Evolutionary conservation across 2,797 vertebrate genomes (phyloP), one percentile per base, ranked within the genome.

Genomic region (Trematomus bernacchii): DNA sequence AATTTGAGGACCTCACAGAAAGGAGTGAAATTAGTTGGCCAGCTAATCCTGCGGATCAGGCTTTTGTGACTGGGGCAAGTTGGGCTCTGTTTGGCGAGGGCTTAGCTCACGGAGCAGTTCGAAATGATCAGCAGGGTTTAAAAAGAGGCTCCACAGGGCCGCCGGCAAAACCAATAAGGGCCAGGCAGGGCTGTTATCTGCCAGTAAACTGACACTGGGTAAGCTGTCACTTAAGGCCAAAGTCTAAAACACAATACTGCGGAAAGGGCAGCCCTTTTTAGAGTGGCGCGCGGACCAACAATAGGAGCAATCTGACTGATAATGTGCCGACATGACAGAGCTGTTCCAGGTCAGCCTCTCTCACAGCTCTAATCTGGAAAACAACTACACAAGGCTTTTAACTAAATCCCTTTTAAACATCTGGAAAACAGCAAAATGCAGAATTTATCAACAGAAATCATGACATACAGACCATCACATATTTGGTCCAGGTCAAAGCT

Each of bases 1-100:
- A 94, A 91, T 92, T 86, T 92, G 93, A 94, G 88, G 95, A 95
- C 95, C 95, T 94, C 95, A 95, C 95, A 95, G 93, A 95, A 92
- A 93, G 94, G 66, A 91, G 93, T 89, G 90, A 95, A 95, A 95
- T 96, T 93, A 95, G 92, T 84, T 86, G 91, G 90, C 85, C 80
- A 83, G 84, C 90, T 95, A 96, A 96, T 96, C 95, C 95, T 21
- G 58, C 6, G 90, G 94, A 94, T 95, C 92, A 94, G 89, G 89
- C 92, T 82, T 94, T 94, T 94, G 93, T 94, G 92, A 87, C 91
- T 82, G 90, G 93, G 93, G 92, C 94, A 94, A 93, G 95, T 95
- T 91, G 94, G 90, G 90, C 87, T 93, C 85, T 95, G 95, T 96
- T 96, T 95, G 94, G 93, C 37, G 77, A 94, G 81, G 92, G 93